Evolutionary conservation across 2,888 invertebrate species (phyloP).

Genomic region (Bimastos eiseni): DNA sequence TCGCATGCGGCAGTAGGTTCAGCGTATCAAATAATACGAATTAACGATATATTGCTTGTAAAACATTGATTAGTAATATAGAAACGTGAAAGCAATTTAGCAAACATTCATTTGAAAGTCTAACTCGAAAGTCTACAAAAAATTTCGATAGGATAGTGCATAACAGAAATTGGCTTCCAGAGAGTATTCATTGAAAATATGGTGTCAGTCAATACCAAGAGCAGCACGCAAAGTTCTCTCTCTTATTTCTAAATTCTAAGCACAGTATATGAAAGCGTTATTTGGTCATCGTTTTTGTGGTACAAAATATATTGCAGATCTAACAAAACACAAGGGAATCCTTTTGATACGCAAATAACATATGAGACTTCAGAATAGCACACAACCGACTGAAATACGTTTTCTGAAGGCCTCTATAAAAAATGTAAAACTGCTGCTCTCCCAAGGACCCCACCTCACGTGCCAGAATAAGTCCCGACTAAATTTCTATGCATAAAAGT

Average conservation of each 20-base stretch:
- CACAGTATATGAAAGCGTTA: not conserved
- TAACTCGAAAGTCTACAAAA: too few species aligned
- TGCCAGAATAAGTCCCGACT: not conserved
- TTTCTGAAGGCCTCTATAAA: not conserved
- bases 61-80: too few species aligned
- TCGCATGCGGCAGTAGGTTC: not conserved
- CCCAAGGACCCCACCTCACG: not conserved
- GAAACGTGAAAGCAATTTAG: too few species aligned
- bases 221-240: too few species aligned
- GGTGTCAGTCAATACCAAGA: too few species aligned
- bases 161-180: too few species aligned
- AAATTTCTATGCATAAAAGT: not conserved
- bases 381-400: not conserved
- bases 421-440: not conserved
- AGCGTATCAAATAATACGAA: not conserved
- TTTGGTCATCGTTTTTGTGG: not conserved
- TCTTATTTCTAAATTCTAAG: not conserved
- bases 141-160: too few species aligned
- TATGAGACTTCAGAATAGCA: too few species aligned
- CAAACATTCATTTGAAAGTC: too few species aligned
- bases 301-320: not conserved
- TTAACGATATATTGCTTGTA: not conserved
- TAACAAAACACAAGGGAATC: too few species aligned
- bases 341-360: not conserved
- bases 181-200: too few species aligned